These are phyloP conservation scores for Clupea harengus DNA, from an alignment of 2,113 vertebrate species.

Conservation along the genomic window DNA sequence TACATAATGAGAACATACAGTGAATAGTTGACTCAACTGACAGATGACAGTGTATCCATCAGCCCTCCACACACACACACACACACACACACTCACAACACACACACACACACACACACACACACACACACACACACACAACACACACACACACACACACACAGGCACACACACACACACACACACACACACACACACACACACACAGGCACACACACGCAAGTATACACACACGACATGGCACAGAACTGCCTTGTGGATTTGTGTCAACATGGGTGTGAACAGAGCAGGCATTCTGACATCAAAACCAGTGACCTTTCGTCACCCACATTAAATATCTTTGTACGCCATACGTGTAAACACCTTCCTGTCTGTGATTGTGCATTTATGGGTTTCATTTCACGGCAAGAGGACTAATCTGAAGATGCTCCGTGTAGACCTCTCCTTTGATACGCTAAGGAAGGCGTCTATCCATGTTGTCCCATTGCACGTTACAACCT, in stretches of 20 bases:
- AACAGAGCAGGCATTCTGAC: not conserved
- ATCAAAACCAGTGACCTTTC: not conserved
- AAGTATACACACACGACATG: not conserved
- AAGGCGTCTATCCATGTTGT: not conserved
- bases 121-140: not conserved
- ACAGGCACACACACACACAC: no score
- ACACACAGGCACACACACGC: not conserved
- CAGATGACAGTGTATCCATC: not conserved
- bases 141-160: no score
- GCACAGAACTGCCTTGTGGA: not conserved
- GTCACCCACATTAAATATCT: not conserved
- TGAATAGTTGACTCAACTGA: not conserved
- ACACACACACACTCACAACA: not conserved
- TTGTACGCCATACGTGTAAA: not conserved
- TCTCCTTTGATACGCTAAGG: not conserved
- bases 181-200: not conserved
- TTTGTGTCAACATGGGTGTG: not conserved
- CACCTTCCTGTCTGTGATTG: not conserved
- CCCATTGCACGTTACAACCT: not conserved
- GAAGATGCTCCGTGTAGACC: not conserved
- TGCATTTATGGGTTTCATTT: not conserved
- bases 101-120: not conserved
- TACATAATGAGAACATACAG: not conserved
- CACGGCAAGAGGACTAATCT: not conserved
- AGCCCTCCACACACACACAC: not conserved